Percentiles rank a stretch among this genome's conserved stretches.
phyloP scores from a whole-genome alignment of 2,797 vertebrate species.

The Gallirallus australis region DNA sequence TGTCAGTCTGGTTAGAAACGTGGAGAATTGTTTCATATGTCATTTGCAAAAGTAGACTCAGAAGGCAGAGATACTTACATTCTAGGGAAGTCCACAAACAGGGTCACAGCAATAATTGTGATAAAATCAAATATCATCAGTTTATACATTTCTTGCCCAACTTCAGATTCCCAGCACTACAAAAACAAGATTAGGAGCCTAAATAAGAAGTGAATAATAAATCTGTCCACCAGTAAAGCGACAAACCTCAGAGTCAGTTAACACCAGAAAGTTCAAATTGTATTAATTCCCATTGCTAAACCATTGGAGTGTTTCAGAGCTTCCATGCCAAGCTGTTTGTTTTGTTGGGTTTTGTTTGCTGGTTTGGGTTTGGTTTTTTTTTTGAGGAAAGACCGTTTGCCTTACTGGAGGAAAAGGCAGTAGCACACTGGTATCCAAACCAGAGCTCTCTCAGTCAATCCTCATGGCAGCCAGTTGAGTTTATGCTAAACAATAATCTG shows the following conservation, averaged over 20 bases:
- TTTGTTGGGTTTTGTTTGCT: background rate
- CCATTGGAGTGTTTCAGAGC: background rate
- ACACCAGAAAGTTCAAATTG: background rate
- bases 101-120: conserved; percentile 85
- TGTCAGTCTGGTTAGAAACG: background rate
- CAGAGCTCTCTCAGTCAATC: background rate
- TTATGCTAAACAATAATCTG: background rate
- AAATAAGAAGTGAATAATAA: background rate
- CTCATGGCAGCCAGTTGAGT: background rate
- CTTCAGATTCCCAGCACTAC: conserved; percentile 96
- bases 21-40: background rate
- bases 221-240: background rate
- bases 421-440: background rate
- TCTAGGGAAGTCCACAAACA: conserved; percentile 93
- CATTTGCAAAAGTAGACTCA: background rate
- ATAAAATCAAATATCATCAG: conserved; percentile 96
- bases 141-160: conserved; percentile 98
- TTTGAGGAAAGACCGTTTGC: background rate
- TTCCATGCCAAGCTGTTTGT: background rate
- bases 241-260: background rate
- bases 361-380: background rate
- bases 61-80: conserved; percentile 83
- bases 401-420: background rate
- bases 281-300: background rate
- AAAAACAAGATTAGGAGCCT: conserved; percentile 30